Evolutionary conservation across 2,797 vertebrate species (phyloP).

Genomic region (Stomatorhinus walkeri): DNA sequence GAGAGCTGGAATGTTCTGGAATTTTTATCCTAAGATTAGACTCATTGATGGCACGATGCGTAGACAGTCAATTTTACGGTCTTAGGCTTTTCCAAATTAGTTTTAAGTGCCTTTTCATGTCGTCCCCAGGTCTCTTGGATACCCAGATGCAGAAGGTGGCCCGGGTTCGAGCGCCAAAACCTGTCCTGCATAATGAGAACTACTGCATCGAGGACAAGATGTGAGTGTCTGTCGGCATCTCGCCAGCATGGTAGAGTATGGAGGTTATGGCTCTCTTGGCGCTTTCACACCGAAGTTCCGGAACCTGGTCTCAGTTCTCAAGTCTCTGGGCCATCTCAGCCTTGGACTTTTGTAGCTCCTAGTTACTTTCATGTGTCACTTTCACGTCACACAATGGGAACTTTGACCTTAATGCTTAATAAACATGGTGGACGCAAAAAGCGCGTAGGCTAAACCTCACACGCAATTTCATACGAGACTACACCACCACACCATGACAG

Average conservation of each 20-base stretch:
- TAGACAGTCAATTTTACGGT: background rate
- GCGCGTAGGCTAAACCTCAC: background rate
- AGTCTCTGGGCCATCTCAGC: background rate
- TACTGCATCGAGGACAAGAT: conserved; percentile 95
- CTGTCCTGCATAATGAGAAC: conserved; percentile 72
- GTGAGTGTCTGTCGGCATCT: conserved; percentile 46
- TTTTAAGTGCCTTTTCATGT: background rate
- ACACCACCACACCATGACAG: background rate
- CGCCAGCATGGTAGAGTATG: background rate
- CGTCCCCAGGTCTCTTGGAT: conserved; percentile 67
- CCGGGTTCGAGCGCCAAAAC: conserved; percentile 71
- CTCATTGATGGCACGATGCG: background rate
- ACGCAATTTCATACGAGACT: background rate
- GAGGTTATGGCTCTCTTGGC: background rate
- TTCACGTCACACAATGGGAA: background rate
- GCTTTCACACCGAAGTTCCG: background rate
- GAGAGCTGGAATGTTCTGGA: background rate
- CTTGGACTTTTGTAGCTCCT: background rate
- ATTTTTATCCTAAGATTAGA: background rate
- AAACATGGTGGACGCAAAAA: background rate
- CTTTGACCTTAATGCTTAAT: background rate
- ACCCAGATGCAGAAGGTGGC: conserved; percentile 84
- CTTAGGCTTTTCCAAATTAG: background rate
- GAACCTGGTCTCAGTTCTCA: background rate
- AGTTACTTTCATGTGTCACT: background rate